Evolutionary conservation across 2,888 invertebrate species (phyloP), one percentile per base, ranked within the genome.

Genomic region (Amorpha juglandis): DNA sequence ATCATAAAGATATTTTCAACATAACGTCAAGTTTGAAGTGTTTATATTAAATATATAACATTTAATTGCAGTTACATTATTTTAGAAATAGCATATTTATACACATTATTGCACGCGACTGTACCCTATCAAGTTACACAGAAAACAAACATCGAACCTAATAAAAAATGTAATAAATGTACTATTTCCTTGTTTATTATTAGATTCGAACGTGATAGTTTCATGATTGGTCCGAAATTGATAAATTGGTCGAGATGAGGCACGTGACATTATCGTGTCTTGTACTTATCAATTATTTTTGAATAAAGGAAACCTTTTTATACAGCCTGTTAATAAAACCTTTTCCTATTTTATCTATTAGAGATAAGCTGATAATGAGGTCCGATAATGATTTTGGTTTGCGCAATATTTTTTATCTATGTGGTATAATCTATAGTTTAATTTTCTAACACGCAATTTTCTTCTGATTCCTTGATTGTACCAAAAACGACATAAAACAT

Each of bases 201-300:
- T 58, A 58, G 58, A 58, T 58, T 58, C 19, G 42, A 12, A 58
- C 58, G 58, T 58, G 58, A 58, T 58, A 19, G 19, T 42, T 38
- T 12, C 4, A 6, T 19, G 38, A 58, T 58, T 42, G 58, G 19
- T 9, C 19, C 1, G 8, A 7, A 11, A 42, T 42, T 58, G 58
- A 58, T 58, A 58, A 52, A 58, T 58, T 16, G 38, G 16, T 11
- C 16, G 58, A 19, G 19, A 19, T 38, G 38, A 38, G 38, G 58
- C 58, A 58, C 58, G 58, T 58, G 58, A 19, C 38, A 12, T 42
- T 38, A 19, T 21, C 58, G 58, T 42, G 19, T 42, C 38, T 42
- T 19, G 38, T 16, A 58, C 58, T 58, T 58, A 58, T 58, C 58
- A 53, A 53, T 14, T 0, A 53, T 53, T 14, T 53, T 35, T 33